A percentile compares a stretch with the other conserved stretches of the same genome.
phyloP scores from a whole-genome alignment of 2,113 vertebrate species.

The Petrocephalus zakoni region DNA sequence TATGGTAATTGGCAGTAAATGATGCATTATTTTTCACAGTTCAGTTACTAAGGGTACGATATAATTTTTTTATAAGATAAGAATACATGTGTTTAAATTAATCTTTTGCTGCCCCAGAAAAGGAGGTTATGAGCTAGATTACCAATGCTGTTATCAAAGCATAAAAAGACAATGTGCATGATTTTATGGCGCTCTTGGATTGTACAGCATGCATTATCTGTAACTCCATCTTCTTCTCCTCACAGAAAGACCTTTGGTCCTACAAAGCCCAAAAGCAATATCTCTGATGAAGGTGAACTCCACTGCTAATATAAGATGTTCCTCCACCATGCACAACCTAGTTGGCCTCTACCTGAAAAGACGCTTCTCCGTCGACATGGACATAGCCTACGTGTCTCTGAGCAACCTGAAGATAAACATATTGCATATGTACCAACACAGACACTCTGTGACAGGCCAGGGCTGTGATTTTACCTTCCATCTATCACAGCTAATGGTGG shows the following conservation, averaged over 20 bases:
- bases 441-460: neutral
- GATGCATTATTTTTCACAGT: neutral
- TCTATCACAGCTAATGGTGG: slow-evolving; percentile 32
- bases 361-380: neutral
- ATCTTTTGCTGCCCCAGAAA: neutral
- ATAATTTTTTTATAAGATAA: neutral
- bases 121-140: neutral
- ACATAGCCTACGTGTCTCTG: slow-evolving; percentile 23
- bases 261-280: slow-evolving; percentile 31
- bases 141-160: neutral
- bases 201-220: neutral
- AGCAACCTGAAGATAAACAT: rapidly evolving
- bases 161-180: neutral
- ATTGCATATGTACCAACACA: neutral
- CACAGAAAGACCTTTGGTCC: slow-evolving; percentile 23
- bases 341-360: slow-evolving; percentile 23
- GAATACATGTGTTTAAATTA: neutral
- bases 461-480: slow-evolving; percentile 25
- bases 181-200: neutral
- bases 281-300: slow-evolving; percentile 34
- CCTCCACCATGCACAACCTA: neutral
- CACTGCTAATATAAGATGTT: slow-evolving; percentile 41
- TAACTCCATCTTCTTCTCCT: neutral
- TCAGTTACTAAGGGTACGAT: neutral
- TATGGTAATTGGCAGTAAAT: neutral